These are phyloP conservation scores for Phoxinus dragarum DNA, from an alignment of 2,797 vertebrate species.

Conservation along the genomic window DNA sequence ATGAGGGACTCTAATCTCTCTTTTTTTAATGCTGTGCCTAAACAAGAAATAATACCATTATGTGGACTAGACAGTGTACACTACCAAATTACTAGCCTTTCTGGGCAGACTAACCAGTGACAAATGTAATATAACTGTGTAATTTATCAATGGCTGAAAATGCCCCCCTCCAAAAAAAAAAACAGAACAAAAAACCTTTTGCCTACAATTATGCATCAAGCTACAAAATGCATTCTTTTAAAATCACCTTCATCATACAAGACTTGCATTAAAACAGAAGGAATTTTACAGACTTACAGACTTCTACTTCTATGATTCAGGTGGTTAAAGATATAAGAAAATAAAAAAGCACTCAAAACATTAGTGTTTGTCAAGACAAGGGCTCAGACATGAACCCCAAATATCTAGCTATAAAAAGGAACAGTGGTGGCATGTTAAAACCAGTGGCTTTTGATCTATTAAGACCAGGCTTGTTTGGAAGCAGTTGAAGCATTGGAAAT, in stretches of 20 bases:
- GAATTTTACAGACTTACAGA: slow-evolving; percentile 2
- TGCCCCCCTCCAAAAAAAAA: not conserved
- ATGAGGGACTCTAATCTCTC: not conserved
- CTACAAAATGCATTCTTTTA: not conserved
- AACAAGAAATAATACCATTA: not conserved
- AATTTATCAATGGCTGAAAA: slow-evolving; percentile 11
- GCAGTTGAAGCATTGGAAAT: not conserved
- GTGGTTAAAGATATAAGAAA: not conserved
- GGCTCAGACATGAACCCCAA: slow-evolving; percentile 1
- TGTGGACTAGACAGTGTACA: not conserved
- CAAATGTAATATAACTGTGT: slow-evolving; percentile 4
- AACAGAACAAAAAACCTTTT: not conserved
- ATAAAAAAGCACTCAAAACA: slow-evolving; percentile 48
- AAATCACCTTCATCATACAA: not conserved
- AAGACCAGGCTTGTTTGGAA: not conserved
- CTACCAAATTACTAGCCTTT: slow-evolving; percentile 11
- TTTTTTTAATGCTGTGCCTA: slow-evolving; percentile 13
- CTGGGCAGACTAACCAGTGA: slow-evolving; percentile 23
- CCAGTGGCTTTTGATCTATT: slow-evolving; percentile 15
- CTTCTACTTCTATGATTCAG: not conserved
- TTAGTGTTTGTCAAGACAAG: not conserved
- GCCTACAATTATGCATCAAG: not conserved
- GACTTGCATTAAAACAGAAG: slow-evolving; percentile 1
- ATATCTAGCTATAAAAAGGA: not conserved
- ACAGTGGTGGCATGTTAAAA: not conserved